A percentile compares a stretch with the other conserved stretches of the same genome.
phyloP scores from a whole-genome alignment of 2,113 vertebrate species.

The Mungos mungo region DNA sequence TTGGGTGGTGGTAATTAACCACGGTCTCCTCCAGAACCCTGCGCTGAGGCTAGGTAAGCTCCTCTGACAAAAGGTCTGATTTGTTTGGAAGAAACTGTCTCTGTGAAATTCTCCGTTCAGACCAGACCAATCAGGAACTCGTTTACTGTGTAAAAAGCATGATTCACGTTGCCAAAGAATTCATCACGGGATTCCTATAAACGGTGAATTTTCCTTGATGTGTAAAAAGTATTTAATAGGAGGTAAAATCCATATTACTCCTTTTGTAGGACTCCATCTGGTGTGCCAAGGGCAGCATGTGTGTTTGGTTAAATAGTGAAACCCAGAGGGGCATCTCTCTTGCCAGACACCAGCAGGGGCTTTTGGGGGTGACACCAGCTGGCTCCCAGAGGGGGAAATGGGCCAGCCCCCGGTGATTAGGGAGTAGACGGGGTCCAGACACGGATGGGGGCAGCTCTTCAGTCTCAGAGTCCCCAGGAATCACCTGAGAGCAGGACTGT shows the following conservation, averaged over 20 bases:
- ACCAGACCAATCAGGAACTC: constrained; percentile 4
- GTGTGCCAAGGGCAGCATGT: constrained; percentile 67
- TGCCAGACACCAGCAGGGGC: constrained; percentile 46
- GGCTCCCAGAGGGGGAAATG: constrained; percentile 2
- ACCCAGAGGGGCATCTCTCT: constrained; percentile 31
- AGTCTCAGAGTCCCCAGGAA: neutral
- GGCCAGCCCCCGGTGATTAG: neutral
- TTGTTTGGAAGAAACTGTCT: constrained; percentile 25
- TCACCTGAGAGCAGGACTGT: neutral
- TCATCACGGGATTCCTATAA: constrained; percentile 16
- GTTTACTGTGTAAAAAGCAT: neutral
- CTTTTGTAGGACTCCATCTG: constrained; percentile 64
- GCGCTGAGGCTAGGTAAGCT: neutral
- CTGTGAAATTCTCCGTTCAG: neutral
- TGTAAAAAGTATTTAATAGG: constrained; percentile 67
- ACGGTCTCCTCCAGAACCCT: neutral
- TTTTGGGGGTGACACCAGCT: constrained; percentile 22
- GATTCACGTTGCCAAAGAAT: constrained; percentile 22
- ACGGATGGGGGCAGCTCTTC: neutral
- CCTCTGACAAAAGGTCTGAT: neutral
- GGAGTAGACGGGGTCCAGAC: neutral
- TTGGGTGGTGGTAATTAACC: constrained; percentile 16
- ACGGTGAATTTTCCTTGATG: constrained; percentile 44
- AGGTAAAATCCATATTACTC: constrained; percentile 57
- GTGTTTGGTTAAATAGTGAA: constrained; percentile 60